Conservation (phyloP, 2,888 invertebrate species). For the Scaptomyza caliginosa region DNA sequence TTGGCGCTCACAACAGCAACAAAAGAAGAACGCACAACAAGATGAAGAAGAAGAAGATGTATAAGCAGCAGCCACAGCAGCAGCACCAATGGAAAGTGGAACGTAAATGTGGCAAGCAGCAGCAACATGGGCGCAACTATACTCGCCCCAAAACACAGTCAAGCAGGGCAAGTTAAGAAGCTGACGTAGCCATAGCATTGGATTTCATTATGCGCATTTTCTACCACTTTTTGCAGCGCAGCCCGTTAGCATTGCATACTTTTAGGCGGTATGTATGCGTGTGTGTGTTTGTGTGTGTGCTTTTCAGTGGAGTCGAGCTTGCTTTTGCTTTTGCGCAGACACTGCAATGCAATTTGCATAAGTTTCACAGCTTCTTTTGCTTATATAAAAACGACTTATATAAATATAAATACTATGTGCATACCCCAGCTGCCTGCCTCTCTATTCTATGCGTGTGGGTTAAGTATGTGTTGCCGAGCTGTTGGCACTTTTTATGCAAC, state of each 20-base stretch:
- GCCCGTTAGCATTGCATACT: slow-evolving; percentile 75
- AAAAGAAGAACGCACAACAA: slow-evolving; percentile 36
- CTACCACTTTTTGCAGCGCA: slow-evolving; percentile 60
- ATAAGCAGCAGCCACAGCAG: slow-evolving; percentile 13
- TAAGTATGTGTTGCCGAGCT: slow-evolving; percentile 76
- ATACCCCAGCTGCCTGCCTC: slow-evolving; percentile 62
- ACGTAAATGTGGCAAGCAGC: slow-evolving; percentile 36
- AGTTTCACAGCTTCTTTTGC: slow-evolving; percentile 79
- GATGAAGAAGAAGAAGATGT: slow-evolving; percentile 3
- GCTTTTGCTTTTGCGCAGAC: slow-evolving; percentile 72
- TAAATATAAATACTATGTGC: slow-evolving; percentile 79
- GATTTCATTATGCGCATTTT: slow-evolving; percentile 80
- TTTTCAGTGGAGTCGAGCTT: slow-evolving; percentile 57
- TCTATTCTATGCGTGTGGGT: slow-evolving; percentile 34
- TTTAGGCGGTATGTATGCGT: slow-evolving; percentile 41
- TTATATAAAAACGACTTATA: slow-evolving; percentile 68
- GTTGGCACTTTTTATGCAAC: slow-evolving; percentile 67
- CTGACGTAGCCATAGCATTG: slow-evolving; percentile 67
- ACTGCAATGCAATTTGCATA: slow-evolving; percentile 81
- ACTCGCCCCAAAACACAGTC: slow-evolving; percentile 24
- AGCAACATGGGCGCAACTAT: slow-evolving; percentile 36
- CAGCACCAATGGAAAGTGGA: slow-evolving; percentile 52
- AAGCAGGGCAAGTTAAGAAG: slow-evolving; percentile 62
- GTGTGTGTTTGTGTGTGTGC: slow-evolving; percentile 6
- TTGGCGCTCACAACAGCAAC: slow-evolving; percentile 62